Evolutionary conservation across 2,888 invertebrate species (phyloP), one percentile per base, ranked within the genome.

Genomic region (Drosophila hamatofila): DNA sequence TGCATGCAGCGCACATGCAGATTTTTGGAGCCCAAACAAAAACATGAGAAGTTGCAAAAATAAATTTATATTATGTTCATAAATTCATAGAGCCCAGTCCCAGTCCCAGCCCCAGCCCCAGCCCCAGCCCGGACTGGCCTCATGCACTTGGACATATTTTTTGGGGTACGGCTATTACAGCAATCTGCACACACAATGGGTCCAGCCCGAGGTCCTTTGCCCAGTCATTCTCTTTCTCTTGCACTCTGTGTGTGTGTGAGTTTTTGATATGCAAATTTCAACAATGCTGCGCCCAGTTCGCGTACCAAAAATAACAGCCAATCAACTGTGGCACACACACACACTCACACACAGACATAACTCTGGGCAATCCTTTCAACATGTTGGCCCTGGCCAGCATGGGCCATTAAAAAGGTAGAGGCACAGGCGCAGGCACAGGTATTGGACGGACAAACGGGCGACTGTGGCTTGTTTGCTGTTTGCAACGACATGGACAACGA

Each of bases 11-110:
- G 73, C 75, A 75, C 79, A 86, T 88, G 79, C 78, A 86, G 84
- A 86, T 89, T 87, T 88, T 86, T 52, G 66, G 68, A 64, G 78
- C 67, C 85, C 78, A 83, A 88, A 87, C 85, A 89, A 85, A 88
- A 89, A 90, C 87, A 90, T 88, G 87, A 83, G 81, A 85, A 85
- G 89, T 88, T 83, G 89, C 87, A 88, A 88, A 90, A 90, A 91
- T 91, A 91, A 91, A 91, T 91, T 91, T 90, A 90, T 90, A 91
- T 91, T 91, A 90, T 90, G 88, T 88, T 90, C 91, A 91, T 91
- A 91, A 91, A 91, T 91, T 91, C 86, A 89, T 83, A 89, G 88
- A 90, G 86, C 83, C 21, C 37, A 55, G 41, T 21, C 21, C 41
- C 30, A 18, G 30, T 0, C 14, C 27, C 18, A 54, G 57, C 12